Evolutionary conservation across 2,113 vertebrate species (phyloP).

Genomic region (Pedetes capensis): DNA sequence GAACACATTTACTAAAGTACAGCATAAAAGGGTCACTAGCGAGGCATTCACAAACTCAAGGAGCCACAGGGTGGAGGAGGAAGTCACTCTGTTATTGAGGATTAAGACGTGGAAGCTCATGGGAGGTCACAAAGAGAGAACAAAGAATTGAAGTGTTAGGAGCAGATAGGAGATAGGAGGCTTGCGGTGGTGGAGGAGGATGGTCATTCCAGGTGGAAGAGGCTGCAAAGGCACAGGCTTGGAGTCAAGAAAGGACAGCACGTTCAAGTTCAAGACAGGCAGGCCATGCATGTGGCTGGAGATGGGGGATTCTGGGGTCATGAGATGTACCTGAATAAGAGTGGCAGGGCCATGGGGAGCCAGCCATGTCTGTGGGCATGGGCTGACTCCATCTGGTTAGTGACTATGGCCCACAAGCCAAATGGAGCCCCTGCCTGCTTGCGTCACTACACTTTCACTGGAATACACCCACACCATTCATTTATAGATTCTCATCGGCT

Average conservation of each 20-base stretch:
- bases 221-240: rapidly evolving
- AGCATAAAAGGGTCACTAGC: background rate
- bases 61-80: background rate
- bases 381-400: background rate
- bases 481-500: background rate
- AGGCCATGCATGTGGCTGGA: too few species aligned
- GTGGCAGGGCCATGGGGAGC: background rate
- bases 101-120: background rate
- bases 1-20: background rate
- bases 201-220: rapidly evolving
- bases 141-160: background rate
- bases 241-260: too few species aligned
- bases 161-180: background rate
- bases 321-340: background rate
- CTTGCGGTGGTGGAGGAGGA: rapidly evolving
- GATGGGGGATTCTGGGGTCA: background rate
- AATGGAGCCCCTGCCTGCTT: background rate
- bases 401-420: background rate
- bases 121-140: background rate
- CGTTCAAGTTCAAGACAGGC: background rate
- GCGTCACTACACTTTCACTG: background rate
- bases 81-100: too few species aligned
- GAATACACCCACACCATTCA: background rate
- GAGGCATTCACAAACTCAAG: background rate
- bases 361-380: background rate